Percentiles rank a stretch among this genome's conserved stretches.
Evolutionary conservation across 2,888 invertebrate genomes (phyloP).

Genomic region (Creontiades dilutus): DNA sequence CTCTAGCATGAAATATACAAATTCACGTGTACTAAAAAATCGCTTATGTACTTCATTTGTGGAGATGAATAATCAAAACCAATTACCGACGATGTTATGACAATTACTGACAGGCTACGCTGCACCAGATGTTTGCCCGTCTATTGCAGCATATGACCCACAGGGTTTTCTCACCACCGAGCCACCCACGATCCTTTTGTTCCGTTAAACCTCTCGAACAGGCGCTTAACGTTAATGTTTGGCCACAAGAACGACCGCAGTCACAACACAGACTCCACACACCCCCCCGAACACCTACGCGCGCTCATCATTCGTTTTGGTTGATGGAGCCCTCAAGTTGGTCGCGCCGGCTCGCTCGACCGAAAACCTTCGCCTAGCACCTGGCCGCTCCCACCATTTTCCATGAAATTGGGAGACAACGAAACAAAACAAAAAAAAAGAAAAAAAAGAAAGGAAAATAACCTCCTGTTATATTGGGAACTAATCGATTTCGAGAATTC

Average conservation of each 20-base stretch:
- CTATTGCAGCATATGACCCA: too few relatives aligned
- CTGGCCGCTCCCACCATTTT: constrained; percentile 52
- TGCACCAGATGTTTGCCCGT: too few relatives aligned
- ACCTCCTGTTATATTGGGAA: constrained; percentile 46
- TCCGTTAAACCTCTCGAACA: not conserved
- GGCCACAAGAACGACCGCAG: constrained; percentile 4
- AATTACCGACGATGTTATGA: too few relatives aligned
- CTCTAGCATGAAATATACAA: too few relatives aligned
- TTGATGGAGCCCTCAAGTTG: constrained; percentile 55
- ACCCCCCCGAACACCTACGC: not conserved
- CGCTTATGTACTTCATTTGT: too few relatives aligned
- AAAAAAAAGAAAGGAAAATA: constrained; percentile 43
- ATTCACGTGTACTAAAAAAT: too few relatives aligned
- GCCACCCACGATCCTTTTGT: not conserved
- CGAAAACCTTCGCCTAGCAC: constrained; percentile 50
- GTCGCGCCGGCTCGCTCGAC: constrained; percentile 11
- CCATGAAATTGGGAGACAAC: constrained; percentile 11
- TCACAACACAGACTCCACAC: constrained; percentile 23
- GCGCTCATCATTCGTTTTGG: constrained; percentile 55
- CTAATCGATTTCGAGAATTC: constrained; percentile 51
- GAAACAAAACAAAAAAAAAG: not conserved
- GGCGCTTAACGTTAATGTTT: constrained; percentile 21
- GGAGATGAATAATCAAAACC: too few relatives aligned
- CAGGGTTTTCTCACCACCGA: too few relatives aligned
- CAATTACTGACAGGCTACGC: too few relatives aligned